Conservation (phyloP, 2,113 vertebrate species). For the Origma solitaria region DNA sequence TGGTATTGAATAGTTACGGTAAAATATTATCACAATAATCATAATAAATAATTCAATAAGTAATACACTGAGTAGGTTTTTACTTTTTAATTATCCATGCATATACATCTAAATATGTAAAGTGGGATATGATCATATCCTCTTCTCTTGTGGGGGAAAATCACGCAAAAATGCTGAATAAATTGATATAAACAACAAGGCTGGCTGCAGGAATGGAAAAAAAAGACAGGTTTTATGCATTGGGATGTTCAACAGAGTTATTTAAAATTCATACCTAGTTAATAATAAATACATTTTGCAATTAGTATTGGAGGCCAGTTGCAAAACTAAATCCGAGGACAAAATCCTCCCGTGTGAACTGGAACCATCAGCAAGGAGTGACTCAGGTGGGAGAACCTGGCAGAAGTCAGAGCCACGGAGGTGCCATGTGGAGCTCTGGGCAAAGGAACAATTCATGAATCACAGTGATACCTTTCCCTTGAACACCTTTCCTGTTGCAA, state of each 20-base stretch:
- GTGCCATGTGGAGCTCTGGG: not conserved
- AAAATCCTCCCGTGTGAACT: not conserved
- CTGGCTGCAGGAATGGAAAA: not conserved
- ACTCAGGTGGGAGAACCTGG: not conserved
- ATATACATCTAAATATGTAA: not conserved
- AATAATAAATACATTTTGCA: constrained; percentile 38
- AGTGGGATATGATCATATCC: not conserved
- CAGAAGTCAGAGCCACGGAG: not conserved
- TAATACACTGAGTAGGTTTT: not conserved
- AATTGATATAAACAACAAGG: not conserved
- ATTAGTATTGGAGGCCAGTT: not conserved
- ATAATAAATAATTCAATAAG: not conserved
- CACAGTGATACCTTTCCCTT: not conserved
- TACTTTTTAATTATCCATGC: not conserved
- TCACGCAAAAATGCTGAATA: not conserved
- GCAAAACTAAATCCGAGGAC: not conserved
- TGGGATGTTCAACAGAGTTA: not conserved
- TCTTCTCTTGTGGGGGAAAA: not conserved
- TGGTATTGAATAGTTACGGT: not conserved
- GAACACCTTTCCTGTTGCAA: not conserved
- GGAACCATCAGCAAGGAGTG: not conserved
- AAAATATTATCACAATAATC: not conserved
- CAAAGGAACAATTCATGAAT: not conserved
- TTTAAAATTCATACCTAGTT: constrained; percentile 42
- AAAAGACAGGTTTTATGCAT: not conserved